phyloP scores from a whole-genome alignment of 2,888 invertebrate species.

The Philhelius pedissequus region DNA sequence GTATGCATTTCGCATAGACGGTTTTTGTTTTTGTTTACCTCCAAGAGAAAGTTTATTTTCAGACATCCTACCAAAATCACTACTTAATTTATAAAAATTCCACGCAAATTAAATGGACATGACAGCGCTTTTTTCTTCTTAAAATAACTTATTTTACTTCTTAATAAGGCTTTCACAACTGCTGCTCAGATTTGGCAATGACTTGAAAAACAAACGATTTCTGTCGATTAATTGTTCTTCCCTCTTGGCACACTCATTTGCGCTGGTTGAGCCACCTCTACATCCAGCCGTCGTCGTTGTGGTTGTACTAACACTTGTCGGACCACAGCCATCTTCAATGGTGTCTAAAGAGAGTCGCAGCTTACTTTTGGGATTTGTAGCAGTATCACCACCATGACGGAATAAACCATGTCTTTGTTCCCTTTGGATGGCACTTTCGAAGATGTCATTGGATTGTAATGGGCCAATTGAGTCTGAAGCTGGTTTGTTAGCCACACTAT shows the following conservation, averaged over 20 bases:
- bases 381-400: slow-evolving; percentile 43
- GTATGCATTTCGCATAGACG: slow-evolving; percentile 27
- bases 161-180: slow-evolving; percentile 83
- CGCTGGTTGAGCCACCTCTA: slow-evolving; percentile 44
- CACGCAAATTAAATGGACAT: slow-evolving; percentile 56
- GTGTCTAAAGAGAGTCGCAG: slow-evolving; percentile 75
- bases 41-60: slow-evolving; percentile 39
- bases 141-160: slow-evolving; percentile 72
- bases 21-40: slow-evolving; percentile 14
- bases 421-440: slow-evolving; percentile 77
- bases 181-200: slow-evolving; percentile 86
- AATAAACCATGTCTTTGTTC: slow-evolving; percentile 37
- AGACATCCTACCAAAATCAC: slow-evolving; percentile 45
- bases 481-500: slow-evolving; percentile 25
- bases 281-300: slow-evolving; percentile 49
- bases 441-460: slow-evolving; percentile 72
- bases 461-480: slow-evolving; percentile 15
- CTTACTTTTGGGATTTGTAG: slow-evolving; percentile 79
- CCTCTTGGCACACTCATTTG: slow-evolving; percentile 64
- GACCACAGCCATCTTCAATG: slow-evolving; percentile 70
- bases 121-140: slow-evolving; percentile 25
- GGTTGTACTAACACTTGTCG: slow-evolving; percentile 35
- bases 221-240: slow-evolving; percentile 71
- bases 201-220: slow-evolving; percentile 80
- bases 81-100: slow-evolving; percentile 36